Base-by-base conservation (phyloP, 1,140 invertebrate genomes). In the Hycleus cichorii region DNA sequence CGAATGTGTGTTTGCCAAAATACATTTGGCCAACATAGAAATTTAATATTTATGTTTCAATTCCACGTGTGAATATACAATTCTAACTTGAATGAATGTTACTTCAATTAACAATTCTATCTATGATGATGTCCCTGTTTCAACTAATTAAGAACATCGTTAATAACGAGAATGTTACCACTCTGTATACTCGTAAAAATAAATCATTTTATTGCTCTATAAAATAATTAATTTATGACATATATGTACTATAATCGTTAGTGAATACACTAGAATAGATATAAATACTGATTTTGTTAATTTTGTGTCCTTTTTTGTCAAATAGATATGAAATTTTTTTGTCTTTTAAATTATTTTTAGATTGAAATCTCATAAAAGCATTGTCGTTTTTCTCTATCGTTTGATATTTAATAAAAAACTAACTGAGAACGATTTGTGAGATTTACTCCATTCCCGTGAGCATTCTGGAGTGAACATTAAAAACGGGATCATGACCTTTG, bases 41-140 rank as follows among this genome's bases (percentile, higher is more conserved):
- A 53, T 53, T 53, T 53, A 53, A 53, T 53, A 53, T 53, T 53
- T 53, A 53, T 53, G 51, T 53, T 53, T 53, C 51, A 53, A 53
- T 53, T 45, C 51, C 43, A 53, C 43, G 51, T 53, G 26, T 38
- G 51, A 11, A 53, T 53, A 32, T 53, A 42, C 51, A 53, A 53
- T 53, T 53, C 51, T 46, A 46, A 53, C 39, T 38, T 53, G 45
- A 32, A 53, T 46, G 51, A 53, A 53, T 53, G 26, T 45, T 46
- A 26, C 51, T 53, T 53, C 51, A 53, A 53, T 53, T 53, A 53
- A 32, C 51, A 53, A 45, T 53, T 27, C 51, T 52, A 43, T 26
- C 32, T 32, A 32, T 32, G 7, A 45, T 46, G 8, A 53, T 32
- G 42, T 32, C 39, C 51, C 51, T 46, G 27, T 42, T 53, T 53